Conservation (phyloP, 2,888 invertebrate species). For the Peribatodes rhomboidaria region DNA sequence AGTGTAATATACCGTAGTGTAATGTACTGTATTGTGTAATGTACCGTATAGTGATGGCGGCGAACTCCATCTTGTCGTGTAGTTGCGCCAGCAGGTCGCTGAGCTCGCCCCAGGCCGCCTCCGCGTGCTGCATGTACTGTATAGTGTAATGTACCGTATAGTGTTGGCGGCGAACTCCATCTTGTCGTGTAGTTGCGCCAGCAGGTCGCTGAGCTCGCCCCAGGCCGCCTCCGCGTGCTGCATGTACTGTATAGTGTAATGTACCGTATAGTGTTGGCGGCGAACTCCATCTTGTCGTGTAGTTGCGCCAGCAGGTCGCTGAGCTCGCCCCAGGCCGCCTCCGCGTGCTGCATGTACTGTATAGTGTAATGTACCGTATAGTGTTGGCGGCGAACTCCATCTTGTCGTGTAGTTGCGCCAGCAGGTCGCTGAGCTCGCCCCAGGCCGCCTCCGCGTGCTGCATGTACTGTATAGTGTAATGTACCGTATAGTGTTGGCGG, state of each 20-base stretch:
- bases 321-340: conserved; percentile 94
- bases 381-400: conserved; percentile 98
- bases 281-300: too few species aligned
- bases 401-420: conserved; percentile 96
- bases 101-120: conserved; percentile 95
- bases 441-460: conserved; percentile 88
- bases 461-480: too few species aligned
- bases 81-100: conserved; percentile 94
- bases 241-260: conserved; percentile 77
- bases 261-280: conserved; percentile 88
- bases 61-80: too few species aligned
- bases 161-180: conserved; percentile 93
- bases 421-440: conserved; percentile 94
- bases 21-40: too few species aligned
- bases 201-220: conserved; percentile 94
- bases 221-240: conserved; percentile 95
- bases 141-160: too few species aligned
- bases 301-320: conserved; percentile 94
- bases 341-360: conserved; percentile 65
- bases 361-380: conserved; percentile 79
- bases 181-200: too few species aligned
- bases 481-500: conserved; percentile 93
- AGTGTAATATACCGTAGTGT: too few species aligned
- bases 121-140: conserved; percentile 89
- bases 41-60: conserved; percentile 88